Percentiles rank a stretch among this genome's conserved stretches.
phyloP scores from a whole-genome alignment of 2,113 vertebrate species.

The Sciurus niger region DNA sequence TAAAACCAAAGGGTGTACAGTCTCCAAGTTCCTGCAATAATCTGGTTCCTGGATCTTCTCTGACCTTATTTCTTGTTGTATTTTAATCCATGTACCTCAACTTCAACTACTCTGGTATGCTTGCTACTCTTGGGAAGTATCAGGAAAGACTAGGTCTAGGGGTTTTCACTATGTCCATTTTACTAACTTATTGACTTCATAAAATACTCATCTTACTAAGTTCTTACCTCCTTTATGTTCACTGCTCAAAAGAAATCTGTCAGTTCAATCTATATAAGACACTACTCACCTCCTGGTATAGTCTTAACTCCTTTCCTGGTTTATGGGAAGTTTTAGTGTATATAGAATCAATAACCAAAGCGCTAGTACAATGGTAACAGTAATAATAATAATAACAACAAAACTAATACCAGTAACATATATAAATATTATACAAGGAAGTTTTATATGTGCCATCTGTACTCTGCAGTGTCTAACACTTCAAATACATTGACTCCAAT shows the following conservation, averaged over 20 bases:
- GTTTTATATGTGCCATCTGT: neutral
- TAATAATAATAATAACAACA: neutral
- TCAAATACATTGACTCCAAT: neutral
- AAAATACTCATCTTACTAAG: neutral
- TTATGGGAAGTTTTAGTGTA: neutral
- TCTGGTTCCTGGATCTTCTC: neutral
- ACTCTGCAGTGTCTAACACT: neutral
- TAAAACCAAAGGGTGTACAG: neutral
- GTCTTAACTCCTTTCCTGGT: neutral
- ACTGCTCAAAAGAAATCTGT: neutral
- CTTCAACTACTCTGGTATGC: neutral
- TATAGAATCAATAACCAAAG: neutral
- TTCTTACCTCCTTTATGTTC: neutral
- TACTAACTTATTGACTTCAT: too few species aligned
- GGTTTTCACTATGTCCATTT: neutral
- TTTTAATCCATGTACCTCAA: neutral
- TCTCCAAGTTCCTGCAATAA: neutral
- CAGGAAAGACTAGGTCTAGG: neutral
- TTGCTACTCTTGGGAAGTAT: neutral
- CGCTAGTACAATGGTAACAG: neutral
- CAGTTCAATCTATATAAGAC: neutral
- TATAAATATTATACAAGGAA: neutral
- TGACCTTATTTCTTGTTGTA: neutral
- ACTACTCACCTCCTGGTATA: neutral
- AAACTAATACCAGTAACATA: neutral